These are phyloP conservation scores for Thymelicus sylvestris DNA, from an alignment of 2,888 invertebrate species.

Conservation along the genomic window DNA sequence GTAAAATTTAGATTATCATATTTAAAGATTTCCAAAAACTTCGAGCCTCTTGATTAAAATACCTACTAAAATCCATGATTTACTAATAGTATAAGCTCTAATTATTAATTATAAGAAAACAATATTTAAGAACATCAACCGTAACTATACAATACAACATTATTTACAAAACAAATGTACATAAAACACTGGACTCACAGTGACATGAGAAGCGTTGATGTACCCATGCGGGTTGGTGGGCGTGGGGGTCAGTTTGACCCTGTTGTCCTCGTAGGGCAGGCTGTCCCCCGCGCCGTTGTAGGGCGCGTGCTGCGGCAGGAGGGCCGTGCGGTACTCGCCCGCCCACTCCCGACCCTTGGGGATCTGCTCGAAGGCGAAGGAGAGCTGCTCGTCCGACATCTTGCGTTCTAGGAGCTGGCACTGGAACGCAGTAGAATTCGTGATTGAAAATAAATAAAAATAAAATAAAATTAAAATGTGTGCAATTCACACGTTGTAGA, in stretches of 20 bases:
- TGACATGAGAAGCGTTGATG: conserved; percentile 96
- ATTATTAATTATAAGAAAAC: no score
- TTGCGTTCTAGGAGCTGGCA: conserved; percentile 78
- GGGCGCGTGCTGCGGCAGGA: conserved; percentile 88
- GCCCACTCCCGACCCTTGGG: conserved; percentile 88
- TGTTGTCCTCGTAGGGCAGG: conserved; percentile 95
- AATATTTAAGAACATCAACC: no score
- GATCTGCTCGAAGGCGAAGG: conserved; percentile 94
- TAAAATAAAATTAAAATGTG: no score
- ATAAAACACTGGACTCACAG: conserved; percentile 80
- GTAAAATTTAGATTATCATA: no score
- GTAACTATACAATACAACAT: no score
- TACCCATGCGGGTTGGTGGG: conserved; percentile 94
- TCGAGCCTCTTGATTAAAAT: no score
- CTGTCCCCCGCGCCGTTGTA: conserved; percentile 87
- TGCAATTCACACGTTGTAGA: no score
- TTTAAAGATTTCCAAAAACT: no score
- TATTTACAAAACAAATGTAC: neutral
- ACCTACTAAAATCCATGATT: no score
- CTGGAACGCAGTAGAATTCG: conserved; percentile 47
- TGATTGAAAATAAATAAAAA: no score
- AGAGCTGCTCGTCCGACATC: conserved; percentile 89
- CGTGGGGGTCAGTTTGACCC: conserved; percentile 92
- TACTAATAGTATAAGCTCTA: no score
- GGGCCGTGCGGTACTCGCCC: conserved; percentile 88